Percentiles rank a stretch among this genome's conserved stretches.
Evolutionary conservation across 2,113 vertebrate species (phyloP).

Genomic region (Pollachius pollachius): DNA sequence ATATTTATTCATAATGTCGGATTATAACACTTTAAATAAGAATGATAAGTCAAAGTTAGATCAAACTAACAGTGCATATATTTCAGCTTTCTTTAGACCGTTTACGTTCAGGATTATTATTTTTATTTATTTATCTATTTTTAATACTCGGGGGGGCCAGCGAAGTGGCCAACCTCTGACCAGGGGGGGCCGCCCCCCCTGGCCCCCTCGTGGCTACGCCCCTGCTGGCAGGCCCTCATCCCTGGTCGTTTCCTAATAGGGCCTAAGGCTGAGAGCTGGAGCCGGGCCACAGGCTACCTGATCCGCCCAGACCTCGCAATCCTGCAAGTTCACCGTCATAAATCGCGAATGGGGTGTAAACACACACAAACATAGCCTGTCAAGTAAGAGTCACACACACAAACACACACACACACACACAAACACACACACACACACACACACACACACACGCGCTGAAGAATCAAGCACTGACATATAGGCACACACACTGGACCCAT

Average conservation of each 20-base stretch:
- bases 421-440: conserved; percentile 18
- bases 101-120: no score
- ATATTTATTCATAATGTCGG: no score
- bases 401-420: conserved; percentile 1
- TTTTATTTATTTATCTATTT: no score
- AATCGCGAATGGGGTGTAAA: conserved; percentile 55
- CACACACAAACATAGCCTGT: conserved; percentile 23
- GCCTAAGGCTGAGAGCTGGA: conserved; percentile 52
- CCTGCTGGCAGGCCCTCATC: not conserved
- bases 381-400: conserved; percentile 4
- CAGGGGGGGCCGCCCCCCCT: no score
- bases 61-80: no score
- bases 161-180: no score
- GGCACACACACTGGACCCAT: conserved; percentile 26
- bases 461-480: conserved; percentile 9
- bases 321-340: conserved; percentile 55
- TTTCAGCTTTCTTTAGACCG: no score
- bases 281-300: conserved; percentile 58
- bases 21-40: no score
- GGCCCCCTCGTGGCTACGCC: no score
- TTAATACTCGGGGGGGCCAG: no score
- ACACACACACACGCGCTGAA: conserved; percentile 23
- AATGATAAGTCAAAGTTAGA: no score
- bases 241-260: conserved; percentile 60
- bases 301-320: conserved; percentile 59